Percentiles rank a stretch among this genome's conserved stretches.
These are phyloP conservation scores for Physocephala rufipes DNA, from an alignment of 2,888 invertebrate species.

Conservation along the genomic window DNA sequence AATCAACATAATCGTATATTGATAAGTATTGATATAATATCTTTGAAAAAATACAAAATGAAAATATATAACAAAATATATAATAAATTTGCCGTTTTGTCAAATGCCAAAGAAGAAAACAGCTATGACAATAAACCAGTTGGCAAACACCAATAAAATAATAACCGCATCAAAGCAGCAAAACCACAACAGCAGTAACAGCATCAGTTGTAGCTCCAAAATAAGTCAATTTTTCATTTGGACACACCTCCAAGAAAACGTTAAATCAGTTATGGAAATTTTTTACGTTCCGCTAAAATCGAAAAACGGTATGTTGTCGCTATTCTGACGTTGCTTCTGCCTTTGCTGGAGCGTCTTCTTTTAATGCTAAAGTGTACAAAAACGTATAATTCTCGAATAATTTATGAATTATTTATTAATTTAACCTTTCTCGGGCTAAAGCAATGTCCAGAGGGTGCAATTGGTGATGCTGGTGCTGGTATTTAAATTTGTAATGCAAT, in stretches of 20 bases:
- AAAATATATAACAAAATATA: no score
- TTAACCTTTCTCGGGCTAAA: constrained; percentile 40
- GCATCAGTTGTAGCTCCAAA: no score
- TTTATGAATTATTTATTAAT: constrained; percentile 51
- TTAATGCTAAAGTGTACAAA: constrained; percentile 10
- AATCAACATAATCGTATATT: no score
- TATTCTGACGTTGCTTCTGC: constrained; percentile 17
- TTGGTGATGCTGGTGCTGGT: constrained; percentile 41
- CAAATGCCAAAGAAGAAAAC: constrained; percentile 8
- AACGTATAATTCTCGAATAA: constrained; percentile 31
- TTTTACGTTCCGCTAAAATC: constrained; percentile 16
- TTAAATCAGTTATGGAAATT: background rate
- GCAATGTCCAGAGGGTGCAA: background rate
- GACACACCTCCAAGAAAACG: background rate
- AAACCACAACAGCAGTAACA: background rate
- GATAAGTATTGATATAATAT: no score
- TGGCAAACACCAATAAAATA: background rate
- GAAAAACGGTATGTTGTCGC: background rate
- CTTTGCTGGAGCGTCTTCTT: constrained; percentile 35
- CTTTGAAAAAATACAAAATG: no score
- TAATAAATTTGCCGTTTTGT: constrained; percentile 9
- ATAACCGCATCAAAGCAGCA: background rate
- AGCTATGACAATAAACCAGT: constrained; percentile 16
- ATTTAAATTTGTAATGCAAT: constrained; percentile 43
- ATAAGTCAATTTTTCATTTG: no score